Percentiles rank a stretch among this genome's conserved stretches.
Evolutionary conservation across 2,113 vertebrate species (phyloP).

Genomic region (Limanda limanda): DNA sequence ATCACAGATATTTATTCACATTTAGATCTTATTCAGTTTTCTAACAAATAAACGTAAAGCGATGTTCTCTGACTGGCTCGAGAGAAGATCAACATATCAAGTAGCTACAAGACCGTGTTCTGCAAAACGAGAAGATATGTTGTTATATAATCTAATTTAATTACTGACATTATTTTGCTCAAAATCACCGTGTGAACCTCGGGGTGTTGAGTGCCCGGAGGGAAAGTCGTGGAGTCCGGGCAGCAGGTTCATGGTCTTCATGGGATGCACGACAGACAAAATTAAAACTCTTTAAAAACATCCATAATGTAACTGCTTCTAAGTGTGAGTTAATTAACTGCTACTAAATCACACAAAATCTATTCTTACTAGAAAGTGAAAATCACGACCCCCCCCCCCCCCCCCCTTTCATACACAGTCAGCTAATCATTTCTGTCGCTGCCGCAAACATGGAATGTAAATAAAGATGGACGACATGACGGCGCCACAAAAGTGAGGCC

Average conservation of each 20-base stretch:
- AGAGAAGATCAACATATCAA: neutral
- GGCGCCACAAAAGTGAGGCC: too few species aligned
- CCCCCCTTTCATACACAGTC: too few species aligned
- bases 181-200: neutral
- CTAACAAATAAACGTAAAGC: neutral
- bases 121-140: too few species aligned
- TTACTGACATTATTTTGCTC: neutral
- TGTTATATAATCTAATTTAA: too few species aligned
- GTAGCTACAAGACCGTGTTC: neutral
- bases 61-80: neutral
- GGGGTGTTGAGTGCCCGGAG: neutral
- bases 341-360: neutral
- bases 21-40: neutral
- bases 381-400: too few species aligned
- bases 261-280: neutral
- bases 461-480: too few species aligned
- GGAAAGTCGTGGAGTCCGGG: too few species aligned
- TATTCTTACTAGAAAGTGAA: too few species aligned
- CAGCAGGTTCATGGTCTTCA: neutral
- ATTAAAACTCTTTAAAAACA: neutral
- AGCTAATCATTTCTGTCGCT: too few species aligned
- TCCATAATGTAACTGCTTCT: neutral
- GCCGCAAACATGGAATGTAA: too few species aligned
- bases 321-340: neutral
- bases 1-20: slow-evolving; percentile 6